Base-by-base conservation (phyloP, 2,888 invertebrate genomes). In the Lepidocyrtinus sp. region DNA sequence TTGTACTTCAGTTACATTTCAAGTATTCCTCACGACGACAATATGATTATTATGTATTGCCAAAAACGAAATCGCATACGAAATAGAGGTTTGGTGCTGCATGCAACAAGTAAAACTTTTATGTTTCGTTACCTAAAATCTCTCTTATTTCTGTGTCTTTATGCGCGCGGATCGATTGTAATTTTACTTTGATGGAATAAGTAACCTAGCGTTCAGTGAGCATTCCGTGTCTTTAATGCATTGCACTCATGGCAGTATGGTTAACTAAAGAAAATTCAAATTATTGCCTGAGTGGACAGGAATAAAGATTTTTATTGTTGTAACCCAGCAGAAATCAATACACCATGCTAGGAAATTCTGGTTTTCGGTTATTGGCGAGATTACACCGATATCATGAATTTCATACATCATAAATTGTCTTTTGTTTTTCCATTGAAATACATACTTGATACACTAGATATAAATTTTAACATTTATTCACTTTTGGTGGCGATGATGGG, bases 1-100 rank as follows among this genome's bases (percentile, higher is more conserved):
- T 21, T 21, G 22, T 65, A 2, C 64, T n/a, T 55, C 55, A 55
- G 55, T 55, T 55, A 55, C 55, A 55, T 55, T 55, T 55, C 55
- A 55, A 62, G 65, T 22, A 76, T 55, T 71, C 76, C 65, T 76
- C 76, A 76, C 70, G 76, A 76, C 46, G 12, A 24, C 12, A 50
- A 17, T 21, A 59, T 26, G 55, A 70, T 59, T 55, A 55, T n/a
- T 17, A 25, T 59, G 59, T 70, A 24, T 61, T 70, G 70, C 55
- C 55, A 55, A 55, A 55, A 55, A 55, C 17, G 55, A 55, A 55
- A 55, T 55, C 17, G 55, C 55, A 55, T 9, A 55, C 17, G n/a
- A 55, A 55, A n/a, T n/a, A n/a, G 55, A 55, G 55, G 55, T 12
- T 3, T 55, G 17, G n/a, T n/a, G n/a, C n/a, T 7, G 55, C 55